These are phyloP conservation scores for Protonibea diacanthus DNA, from an alignment of 2,797 vertebrate species.

Conservation along the genomic window DNA sequence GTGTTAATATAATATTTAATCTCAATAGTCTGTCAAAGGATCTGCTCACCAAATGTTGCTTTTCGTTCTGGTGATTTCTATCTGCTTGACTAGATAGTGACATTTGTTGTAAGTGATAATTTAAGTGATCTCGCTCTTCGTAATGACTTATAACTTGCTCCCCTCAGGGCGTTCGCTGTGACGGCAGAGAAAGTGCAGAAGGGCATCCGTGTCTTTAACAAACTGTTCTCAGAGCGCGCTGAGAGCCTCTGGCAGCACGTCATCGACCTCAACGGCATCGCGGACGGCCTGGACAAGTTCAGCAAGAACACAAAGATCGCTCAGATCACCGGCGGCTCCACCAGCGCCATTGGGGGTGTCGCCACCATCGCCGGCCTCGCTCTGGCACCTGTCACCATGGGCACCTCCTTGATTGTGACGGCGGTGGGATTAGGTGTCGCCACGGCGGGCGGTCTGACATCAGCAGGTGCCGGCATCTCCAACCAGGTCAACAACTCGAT, in stretches of 20 bases:
- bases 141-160: background rate
- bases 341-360: conserved; percentile 85
- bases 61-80: background rate
- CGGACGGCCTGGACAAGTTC: conserved; percentile 84
- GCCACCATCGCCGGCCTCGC: conserved; percentile 83
- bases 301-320: conserved; percentile 87
- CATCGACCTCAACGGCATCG: conserved; percentile 83
- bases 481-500: conserved; percentile 85
- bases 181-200: conserved; percentile 86
- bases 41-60: no score
- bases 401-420: conserved; percentile 83
- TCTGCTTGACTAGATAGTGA: background rate
- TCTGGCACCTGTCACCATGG: conserved; percentile 84
- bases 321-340: conserved; percentile 85
- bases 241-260: conserved; percentile 87
- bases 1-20: background rate
- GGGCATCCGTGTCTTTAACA: conserved; percentile 86
- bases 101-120: background rate
- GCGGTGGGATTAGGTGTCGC: conserved; percentile 84
- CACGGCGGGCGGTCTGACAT: conserved; percentile 83
- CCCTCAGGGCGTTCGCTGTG: conserved; percentile 81
- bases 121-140: background rate
- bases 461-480: conserved; percentile 83
- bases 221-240: conserved; percentile 84
- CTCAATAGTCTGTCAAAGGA: background rate